Evolutionary conservation across 2,888 invertebrate genomes (phyloP).

Genomic region (Eilema sororculum): DNA sequence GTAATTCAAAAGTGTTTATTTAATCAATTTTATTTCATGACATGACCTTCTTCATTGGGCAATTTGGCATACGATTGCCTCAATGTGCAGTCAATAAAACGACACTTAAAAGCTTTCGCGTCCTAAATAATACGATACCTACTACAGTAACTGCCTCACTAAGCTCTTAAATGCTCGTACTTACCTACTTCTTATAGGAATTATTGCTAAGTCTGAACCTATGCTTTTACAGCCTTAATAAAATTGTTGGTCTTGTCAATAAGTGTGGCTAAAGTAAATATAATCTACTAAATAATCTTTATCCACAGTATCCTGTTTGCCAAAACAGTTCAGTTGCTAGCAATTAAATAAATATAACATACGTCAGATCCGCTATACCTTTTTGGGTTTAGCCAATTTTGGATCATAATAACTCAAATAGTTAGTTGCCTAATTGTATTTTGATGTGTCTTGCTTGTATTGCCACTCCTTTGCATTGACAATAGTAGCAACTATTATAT

Average conservation of each 20-base stretch:
- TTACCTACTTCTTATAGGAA: too few relatives aligned
- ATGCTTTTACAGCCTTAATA: not conserved
- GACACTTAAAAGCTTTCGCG: not conserved
- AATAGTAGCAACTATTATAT: slow-evolving; percentile 42
- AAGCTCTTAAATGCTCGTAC: not conserved
- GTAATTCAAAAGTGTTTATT: not conserved
- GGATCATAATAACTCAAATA: slow-evolving; percentile 25
- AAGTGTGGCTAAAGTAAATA: not conserved
- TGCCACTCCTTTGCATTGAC: slow-evolving; percentile 42
- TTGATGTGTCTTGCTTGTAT: slow-evolving; percentile 31
- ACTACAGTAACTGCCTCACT: not conserved
- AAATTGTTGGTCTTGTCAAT: not conserved
- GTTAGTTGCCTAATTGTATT: slow-evolving; percentile 26
- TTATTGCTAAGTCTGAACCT: not conserved
- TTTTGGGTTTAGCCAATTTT: slow-evolving; percentile 25
- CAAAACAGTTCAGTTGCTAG: slow-evolving; percentile 17
- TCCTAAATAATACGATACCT: not conserved
- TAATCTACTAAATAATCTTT: not conserved
- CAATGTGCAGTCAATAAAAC: not conserved
- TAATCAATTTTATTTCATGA: not conserved
- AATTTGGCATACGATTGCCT: not conserved
- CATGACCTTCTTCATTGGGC: not conserved
- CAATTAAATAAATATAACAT: slow-evolving; percentile 16
- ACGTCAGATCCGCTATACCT: slow-evolving; percentile 19
- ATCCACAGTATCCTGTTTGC: slow-evolving; percentile 29